Evolutionary conservation across 2,888 invertebrate species (phyloP).

Genomic region (Onthophagus sagittarius): DNA sequence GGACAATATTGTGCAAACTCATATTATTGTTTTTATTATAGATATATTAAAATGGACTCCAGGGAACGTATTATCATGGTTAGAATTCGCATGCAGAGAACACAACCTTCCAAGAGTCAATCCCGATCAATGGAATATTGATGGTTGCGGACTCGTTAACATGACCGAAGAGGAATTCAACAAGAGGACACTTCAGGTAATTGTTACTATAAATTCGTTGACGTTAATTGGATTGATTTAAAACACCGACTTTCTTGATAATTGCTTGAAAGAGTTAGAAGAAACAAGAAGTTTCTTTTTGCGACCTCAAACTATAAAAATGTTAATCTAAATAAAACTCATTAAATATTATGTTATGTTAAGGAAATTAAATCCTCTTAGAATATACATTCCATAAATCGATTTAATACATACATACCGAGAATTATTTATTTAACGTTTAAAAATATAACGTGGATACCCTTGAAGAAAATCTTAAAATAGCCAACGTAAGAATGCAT

Average conservation of each 20-base stretch:
- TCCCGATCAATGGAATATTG: slow-evolving; percentile 74
- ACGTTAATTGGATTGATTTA: not conserved
- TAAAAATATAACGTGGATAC: not conserved
- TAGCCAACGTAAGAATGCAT: not conserved
- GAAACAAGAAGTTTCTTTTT: not conserved
- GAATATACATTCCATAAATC: not conserved
- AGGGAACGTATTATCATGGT: slow-evolving; percentile 83
- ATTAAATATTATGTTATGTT: too few species aligned
- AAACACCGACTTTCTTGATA: slow-evolving; percentile 2
- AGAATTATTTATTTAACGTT: not conserved
- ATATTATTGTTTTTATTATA: slow-evolving; percentile 46
- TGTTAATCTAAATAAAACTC: too few species aligned
- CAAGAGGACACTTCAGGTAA: slow-evolving; percentile 77
- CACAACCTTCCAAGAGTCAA: slow-evolving; percentile 70
- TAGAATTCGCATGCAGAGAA: slow-evolving; percentile 81
- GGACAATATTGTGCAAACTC: not conserved
- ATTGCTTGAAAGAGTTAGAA: not conserved
- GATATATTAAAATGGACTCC: slow-evolving; percentile 87
- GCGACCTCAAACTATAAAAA: too few species aligned
- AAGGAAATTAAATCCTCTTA: too few species aligned
- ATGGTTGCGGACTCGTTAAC: slow-evolving; percentile 70
- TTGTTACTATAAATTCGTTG: slow-evolving; percentile 24
- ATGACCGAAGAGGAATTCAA: slow-evolving; percentile 84
- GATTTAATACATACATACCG: not conserved
- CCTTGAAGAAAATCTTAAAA: not conserved